phyloP scores from a whole-genome alignment of 2,797 vertebrate species.

The Cheirogaleus major region DNA sequence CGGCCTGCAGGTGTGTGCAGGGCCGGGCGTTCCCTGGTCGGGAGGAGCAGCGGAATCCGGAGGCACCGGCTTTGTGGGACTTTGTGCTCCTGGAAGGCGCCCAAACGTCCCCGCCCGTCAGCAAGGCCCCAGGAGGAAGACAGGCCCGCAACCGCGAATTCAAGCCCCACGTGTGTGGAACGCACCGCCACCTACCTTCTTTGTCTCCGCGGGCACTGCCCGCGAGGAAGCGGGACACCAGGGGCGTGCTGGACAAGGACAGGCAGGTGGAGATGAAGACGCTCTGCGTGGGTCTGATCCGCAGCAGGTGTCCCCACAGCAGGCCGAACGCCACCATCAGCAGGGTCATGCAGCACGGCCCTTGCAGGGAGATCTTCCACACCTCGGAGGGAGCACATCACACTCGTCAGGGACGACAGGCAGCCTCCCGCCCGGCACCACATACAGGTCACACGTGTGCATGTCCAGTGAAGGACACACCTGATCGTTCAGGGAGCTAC shows the following conservation, averaged over 20 bases:
- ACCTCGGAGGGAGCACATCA: slow-evolving; percentile 87
- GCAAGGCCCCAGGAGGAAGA: neutral
- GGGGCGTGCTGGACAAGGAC: slow-evolving; percentile 97
- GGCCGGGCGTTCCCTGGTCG: neutral
- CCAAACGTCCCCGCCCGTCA: fast-evolving
- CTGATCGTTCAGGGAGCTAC: neutral
- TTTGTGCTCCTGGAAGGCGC: fast-evolving
- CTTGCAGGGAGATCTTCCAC: slow-evolving; percentile 97
- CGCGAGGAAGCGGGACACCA: slow-evolving; percentile 97
- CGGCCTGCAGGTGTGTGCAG: neutral
- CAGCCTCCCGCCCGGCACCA: neutral
- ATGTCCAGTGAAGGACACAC: too few species aligned
- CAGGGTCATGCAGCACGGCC: slow-evolving; percentile 93
- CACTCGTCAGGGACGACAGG: neutral
- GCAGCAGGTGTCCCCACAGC: slow-evolving; percentile 94
- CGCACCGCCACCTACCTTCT: slow-evolving; percentile 88
- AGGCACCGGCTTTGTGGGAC: too few species aligned
- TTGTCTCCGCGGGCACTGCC: slow-evolving; percentile 92
- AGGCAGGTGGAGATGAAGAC: slow-evolving; percentile 98
- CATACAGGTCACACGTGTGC: fast-evolving
- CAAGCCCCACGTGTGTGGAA: fast-evolving
- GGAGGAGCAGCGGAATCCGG: neutral
- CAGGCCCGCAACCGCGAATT: fast-evolving
- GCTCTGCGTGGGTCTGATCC: slow-evolving; percentile 93
- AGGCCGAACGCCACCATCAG: slow-evolving; percentile 95